Percentiles rank a stretch among this genome's conserved stretches.
phyloP scores from a whole-genome alignment of 2,888 invertebrate genomes.

The Flexamia atlantica region DNA sequence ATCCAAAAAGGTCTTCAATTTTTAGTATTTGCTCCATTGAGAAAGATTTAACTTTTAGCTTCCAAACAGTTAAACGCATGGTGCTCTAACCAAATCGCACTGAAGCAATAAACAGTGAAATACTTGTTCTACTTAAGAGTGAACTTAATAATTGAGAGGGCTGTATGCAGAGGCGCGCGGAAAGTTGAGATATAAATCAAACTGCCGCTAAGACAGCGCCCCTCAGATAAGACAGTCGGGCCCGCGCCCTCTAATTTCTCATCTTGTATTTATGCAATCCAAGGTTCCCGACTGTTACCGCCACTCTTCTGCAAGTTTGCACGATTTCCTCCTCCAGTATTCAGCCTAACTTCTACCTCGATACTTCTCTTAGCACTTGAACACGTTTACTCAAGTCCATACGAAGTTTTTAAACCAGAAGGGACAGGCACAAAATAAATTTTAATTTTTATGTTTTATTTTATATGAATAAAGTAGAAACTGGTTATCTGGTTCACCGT shows the following conservation, averaged over 20 bases:
- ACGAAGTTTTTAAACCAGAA: no score
- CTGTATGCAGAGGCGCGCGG: conserved; percentile 29
- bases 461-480: no score
- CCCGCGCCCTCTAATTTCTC: conserved; percentile 47
- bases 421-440: no score
- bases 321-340: neutral
- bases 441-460: no score
- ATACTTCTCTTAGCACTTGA: neutral
- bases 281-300: conserved; percentile 11
- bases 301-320: conserved; percentile 20
- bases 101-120: conserved; percentile 17
- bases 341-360: neutral
- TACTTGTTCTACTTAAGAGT: conserved; percentile 25
- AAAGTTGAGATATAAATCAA: conserved; percentile 45
- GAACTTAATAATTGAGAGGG: conserved; percentile 40
- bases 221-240: conserved; percentile 12
- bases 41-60: no score
- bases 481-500: no score
- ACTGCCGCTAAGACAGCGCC: conserved; percentile 5
- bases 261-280: conserved; percentile 53
- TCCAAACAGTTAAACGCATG: neutral
- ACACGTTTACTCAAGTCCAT: neutral
- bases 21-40: no score
- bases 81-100: neutral
- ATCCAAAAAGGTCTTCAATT: no score